These are phyloP conservation scores for Drosophila paranaensis DNA, from an alignment of 2,888 invertebrate species.

Conservation along the genomic window DNA sequence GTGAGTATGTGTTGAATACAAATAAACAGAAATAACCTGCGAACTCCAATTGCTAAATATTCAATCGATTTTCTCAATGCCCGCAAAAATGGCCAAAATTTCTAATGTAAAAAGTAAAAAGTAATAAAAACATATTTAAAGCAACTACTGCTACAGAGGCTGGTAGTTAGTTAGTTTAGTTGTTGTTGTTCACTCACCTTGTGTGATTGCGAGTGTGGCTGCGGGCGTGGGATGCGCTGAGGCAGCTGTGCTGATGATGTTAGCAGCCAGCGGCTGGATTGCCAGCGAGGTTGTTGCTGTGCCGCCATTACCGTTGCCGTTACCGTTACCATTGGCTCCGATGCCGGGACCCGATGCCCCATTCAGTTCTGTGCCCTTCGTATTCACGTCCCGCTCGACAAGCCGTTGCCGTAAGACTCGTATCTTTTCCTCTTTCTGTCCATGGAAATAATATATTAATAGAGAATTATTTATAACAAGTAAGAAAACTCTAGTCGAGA, in stretches of 20 bases:
- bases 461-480: too few relatives aligned
- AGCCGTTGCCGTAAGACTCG: slow-evolving; percentile 92
- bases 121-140: slow-evolving; percentile 22
- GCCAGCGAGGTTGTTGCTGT: slow-evolving; percentile 67
- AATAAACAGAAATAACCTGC: slow-evolving; percentile 55
- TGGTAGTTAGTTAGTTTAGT: neutral
- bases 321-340: slow-evolving; percentile 8
- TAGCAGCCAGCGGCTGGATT: slow-evolving; percentile 55
- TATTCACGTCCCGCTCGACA: slow-evolving; percentile 90
- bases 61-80: slow-evolving; percentile 77
- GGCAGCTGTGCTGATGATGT: slow-evolving; percentile 80
- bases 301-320: slow-evolving; percentile 27
- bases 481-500: too few relatives aligned
- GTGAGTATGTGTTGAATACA: slow-evolving; percentile 9
- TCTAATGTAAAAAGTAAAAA: slow-evolving; percentile 62
- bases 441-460: neutral
- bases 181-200: slow-evolving; percentile 75
- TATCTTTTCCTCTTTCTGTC: slow-evolving; percentile 95
- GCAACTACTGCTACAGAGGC: slow-evolving; percentile 20
- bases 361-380: slow-evolving; percentile 83
- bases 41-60: slow-evolving; percentile 39
- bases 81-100: slow-evolving; percentile 79
- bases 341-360: slow-evolving; percentile 60
- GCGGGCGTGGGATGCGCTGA: slow-evolving; percentile 85
- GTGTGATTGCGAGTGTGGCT: slow-evolving; percentile 91